These are phyloP conservation scores for Neodiprion fabricii DNA, from an alignment of 1,140 invertebrate genomes.

Conservation along the genomic window DNA sequence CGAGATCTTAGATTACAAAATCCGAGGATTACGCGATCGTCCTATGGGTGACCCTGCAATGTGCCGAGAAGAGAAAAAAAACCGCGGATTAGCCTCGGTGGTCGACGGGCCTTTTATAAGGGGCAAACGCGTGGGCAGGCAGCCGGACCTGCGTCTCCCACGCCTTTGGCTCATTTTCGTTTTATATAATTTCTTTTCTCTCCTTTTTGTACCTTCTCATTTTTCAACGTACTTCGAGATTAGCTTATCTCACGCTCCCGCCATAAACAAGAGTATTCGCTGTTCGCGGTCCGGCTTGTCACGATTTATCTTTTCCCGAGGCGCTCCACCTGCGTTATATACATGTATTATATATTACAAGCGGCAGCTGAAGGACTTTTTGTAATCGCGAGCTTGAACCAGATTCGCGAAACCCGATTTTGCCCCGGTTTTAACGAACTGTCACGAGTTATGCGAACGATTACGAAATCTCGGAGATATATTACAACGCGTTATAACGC, in stretches of 20 bases:
- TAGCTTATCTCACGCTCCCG: not conserved
- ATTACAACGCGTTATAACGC: too few species aligned
- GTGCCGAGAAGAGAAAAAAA: not conserved
- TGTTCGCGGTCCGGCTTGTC: not conserved
- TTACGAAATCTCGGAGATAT: too few species aligned
- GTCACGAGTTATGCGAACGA: too few species aligned
- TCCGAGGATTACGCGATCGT: not conserved
- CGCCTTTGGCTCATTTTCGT: not conserved
- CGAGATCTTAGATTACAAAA: not conserved
- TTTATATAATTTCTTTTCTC: not conserved
- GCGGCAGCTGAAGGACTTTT: too few species aligned
- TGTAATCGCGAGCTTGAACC: too few species aligned
- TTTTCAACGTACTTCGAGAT: not conserved
- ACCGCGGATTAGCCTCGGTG: not conserved
- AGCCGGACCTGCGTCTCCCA: conserved; percentile 6
- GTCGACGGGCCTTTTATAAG: not conserved
- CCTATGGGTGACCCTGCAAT: not conserved
- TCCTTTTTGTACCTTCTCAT: too few species aligned
- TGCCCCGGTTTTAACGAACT: too few species aligned
- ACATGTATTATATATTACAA: too few species aligned
- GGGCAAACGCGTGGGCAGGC: not conserved
- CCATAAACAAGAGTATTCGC: not conserved
- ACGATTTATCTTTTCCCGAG: not conserved
- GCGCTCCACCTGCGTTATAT: not conserved
- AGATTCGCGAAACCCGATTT: too few species aligned